Evolutionary conservation across 2,888 invertebrate genomes (phyloP).

Genomic region (Andrena trimmerana): DNA sequence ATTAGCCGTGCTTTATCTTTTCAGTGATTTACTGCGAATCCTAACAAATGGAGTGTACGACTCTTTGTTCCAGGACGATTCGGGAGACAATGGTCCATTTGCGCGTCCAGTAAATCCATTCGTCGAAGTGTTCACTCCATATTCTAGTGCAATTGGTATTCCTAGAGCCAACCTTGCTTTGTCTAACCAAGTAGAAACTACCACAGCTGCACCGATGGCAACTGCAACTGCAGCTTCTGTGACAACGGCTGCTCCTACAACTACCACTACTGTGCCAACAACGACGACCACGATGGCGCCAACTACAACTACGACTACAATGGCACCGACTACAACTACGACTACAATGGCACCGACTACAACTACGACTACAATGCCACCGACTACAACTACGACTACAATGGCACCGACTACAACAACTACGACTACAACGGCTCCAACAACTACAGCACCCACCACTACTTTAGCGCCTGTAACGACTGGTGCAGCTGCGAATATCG

Average conservation of each 20-base stretch:
- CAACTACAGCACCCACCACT: slow-evolving; percentile 35
- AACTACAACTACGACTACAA: slow-evolving; percentile 53
- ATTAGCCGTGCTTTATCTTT: background rate
- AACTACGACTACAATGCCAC: slow-evolving; percentile 40
- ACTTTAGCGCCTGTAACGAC: slow-evolving; percentile 54
- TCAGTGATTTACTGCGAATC: background rate
- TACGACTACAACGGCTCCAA: slow-evolving; percentile 23
- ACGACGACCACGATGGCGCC: slow-evolving; percentile 42
- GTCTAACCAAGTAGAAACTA: slow-evolving; percentile 54
- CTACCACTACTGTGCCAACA: slow-evolving; percentile 20
- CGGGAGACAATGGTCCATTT: slow-evolving; percentile 68
- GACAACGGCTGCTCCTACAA: slow-evolving; percentile 62
- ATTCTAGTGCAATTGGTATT: slow-evolving; percentile 70
- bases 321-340: slow-evolving; percentile 49
- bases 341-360: slow-evolving; percentile 55
- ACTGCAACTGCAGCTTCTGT: slow-evolving; percentile 45
- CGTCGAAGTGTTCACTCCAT: slow-evolving; percentile 78
- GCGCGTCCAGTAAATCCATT: slow-evolving; percentile 77
- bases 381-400: slow-evolving; percentile 25
- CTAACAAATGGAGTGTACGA: background rate
- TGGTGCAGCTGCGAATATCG: slow-evolving; percentile 11
- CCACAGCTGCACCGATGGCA: slow-evolving; percentile 40
- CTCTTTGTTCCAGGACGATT: slow-evolving; percentile 50
- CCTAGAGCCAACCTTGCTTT: slow-evolving; percentile 58
- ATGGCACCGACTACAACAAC: slow-evolving; percentile 31